These are phyloP conservation scores for Trimorus sp. DNA, from an alignment of 2,888 invertebrate genomes.

Conservation along the genomic window DNA sequence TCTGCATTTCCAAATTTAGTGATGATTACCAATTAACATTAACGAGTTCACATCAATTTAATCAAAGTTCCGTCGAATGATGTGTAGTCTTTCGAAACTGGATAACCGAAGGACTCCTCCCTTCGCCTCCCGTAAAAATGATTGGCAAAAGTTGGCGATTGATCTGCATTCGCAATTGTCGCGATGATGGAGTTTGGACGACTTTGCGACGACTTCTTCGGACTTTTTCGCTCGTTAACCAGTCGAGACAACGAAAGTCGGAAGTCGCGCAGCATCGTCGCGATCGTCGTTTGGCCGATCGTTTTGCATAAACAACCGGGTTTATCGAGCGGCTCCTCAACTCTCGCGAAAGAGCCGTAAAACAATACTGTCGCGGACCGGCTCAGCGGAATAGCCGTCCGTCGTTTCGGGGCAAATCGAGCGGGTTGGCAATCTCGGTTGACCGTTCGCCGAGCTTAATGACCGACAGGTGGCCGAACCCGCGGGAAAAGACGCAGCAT, in stretches of 20 bases:
- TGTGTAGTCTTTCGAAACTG: too few species aligned
- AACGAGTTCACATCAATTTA: too few species aligned
- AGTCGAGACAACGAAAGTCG: conserved; percentile 14
- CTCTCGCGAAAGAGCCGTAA: conserved; percentile 25
- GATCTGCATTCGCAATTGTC: conserved; percentile 24
- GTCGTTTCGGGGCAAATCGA: conserved; percentile 7
- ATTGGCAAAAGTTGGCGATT: conserved; percentile 1
- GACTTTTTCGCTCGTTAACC: conserved; percentile 21
- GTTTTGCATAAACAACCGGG: conserved; percentile 35
- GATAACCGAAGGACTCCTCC: too few species aligned
- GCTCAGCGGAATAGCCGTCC: conserved; percentile 10
- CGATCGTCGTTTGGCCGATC: conserved; percentile 9
- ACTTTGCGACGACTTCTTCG: conserved; percentile 21
- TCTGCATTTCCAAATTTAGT: too few species aligned
- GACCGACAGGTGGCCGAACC: conserved; percentile 57
- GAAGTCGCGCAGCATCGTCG: background rate
- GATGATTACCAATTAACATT: too few species aligned
- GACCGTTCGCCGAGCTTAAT: conserved; percentile 33
- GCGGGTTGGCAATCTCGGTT: conserved; percentile 18
- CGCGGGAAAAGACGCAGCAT: conserved; percentile 13
- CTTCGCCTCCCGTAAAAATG: background rate
- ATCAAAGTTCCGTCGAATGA: too few species aligned
- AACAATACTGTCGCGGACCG: conserved; percentile 28
- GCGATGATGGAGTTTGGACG: conserved; percentile 22
- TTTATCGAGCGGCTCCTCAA: conserved; percentile 36